Evolutionary conservation across 1,140 invertebrate genomes (phyloP), one percentile per base, ranked within the genome.

Genomic region (Drosophila bocki): DNA sequence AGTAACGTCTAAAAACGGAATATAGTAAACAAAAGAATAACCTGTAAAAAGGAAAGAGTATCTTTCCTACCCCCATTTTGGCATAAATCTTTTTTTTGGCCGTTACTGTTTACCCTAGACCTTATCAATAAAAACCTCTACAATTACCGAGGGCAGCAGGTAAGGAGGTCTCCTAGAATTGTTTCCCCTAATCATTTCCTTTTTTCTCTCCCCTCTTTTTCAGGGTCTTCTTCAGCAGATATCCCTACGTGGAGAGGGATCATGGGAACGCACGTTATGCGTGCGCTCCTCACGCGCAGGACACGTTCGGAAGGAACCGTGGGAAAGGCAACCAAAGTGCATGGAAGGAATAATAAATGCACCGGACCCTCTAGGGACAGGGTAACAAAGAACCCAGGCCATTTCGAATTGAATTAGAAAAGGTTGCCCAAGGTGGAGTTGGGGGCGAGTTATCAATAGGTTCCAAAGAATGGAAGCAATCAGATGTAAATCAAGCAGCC

Each of bases 361-460:
- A 74, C 45, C 45, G 9, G 70, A 60, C 70, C 54, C 54, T 51
- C 35, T 22, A 26, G 59, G 70, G 70, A 72, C 44, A 74, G 70
- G 67, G 70, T 44, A 72, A 72, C 53, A 74, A 74, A 72, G 53
- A 42, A 29, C 32, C 45, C 53, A 3, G 54, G 32, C 54, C 69
- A 72, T 72, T 74, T 72, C 70, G 22, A 74, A 74, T 74, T 51
- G 54, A 74, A 74, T 74, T 74, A 74, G 68, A 74, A 72, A 74
- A 72, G 70, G 70, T 72, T 72, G 45, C 62, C 67, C 67, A 56
- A 56, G 48, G 69, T 74, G 54, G 45, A 72, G 70, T 71, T 60
- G 68, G 69, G 67, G 68, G 53, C 37, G 15, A 37, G 45, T 12
- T 33, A 12, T 50, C 29, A 59, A 72, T 59, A 71, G 69, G 19